phyloP scores from a whole-genome alignment of 2,797 vertebrate genomes.

The Chelon auratus region DNA sequence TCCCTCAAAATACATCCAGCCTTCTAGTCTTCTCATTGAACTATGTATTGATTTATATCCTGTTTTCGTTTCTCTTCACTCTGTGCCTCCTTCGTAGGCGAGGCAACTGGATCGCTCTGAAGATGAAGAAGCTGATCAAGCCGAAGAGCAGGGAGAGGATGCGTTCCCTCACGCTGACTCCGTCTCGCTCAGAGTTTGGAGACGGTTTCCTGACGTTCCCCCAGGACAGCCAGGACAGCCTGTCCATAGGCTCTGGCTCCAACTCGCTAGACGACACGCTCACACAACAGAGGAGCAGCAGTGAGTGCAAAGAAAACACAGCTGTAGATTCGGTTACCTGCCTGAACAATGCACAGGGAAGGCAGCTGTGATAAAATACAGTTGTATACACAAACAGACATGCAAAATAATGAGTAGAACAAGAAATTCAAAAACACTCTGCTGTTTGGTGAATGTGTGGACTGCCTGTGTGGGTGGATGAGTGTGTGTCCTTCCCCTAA shows the following conservation, averaged over 20 bases:
- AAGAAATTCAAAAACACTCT: not conserved
- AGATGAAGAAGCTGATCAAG: conserved; percentile 98
- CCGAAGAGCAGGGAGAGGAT: conserved; percentile 94
- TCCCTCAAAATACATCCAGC: not conserved
- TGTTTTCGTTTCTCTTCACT: not conserved
- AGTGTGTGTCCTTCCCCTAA: conserved; percentile 63
- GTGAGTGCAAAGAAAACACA: conserved; percentile 85
- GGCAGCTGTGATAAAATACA: not conserved
- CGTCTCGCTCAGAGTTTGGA: conserved; percentile 92
- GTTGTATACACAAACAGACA: conserved; percentile 1
- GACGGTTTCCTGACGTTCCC: conserved; percentile 92
- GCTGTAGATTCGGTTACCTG: not conserved
- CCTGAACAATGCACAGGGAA: not conserved
- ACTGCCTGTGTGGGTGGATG: conserved; percentile 3
- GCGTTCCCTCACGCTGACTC: conserved; percentile 92
- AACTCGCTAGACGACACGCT: conserved; percentile 97
- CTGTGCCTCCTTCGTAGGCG: conserved; percentile 80
- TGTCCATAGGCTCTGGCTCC: conserved; percentile 95
- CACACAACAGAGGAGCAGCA: conserved; percentile 92
- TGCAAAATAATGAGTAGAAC: not conserved
- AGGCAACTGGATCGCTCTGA: conserved; percentile 98
- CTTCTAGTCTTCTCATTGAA: not conserved
- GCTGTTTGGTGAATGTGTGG: not conserved
- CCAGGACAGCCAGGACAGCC: conserved; percentile 96
- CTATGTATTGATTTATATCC: not conserved